These are phyloP conservation scores for Turdus rufiventris DNA, from an alignment of 2,113 vertebrate species.

Conservation along the genomic window DNA sequence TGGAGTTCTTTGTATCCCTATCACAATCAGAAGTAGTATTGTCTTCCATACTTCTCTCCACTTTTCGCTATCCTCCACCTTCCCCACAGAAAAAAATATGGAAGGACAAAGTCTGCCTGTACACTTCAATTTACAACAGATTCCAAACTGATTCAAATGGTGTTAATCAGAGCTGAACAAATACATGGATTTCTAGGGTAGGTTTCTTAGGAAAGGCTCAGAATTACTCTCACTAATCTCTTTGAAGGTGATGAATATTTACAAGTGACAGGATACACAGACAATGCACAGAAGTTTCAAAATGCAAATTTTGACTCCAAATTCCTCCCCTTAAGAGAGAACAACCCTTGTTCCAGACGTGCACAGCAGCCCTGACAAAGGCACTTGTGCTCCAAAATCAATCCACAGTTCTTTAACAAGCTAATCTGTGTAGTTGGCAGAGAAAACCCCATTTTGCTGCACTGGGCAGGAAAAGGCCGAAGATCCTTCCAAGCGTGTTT, in stretches of 20 bases:
- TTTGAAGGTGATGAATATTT: not conserved
- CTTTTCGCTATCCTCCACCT: not conserved
- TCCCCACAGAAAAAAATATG: not conserved
- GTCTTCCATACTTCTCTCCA: not conserved
- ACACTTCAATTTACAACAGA: not conserved
- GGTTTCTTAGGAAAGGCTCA: not conserved
- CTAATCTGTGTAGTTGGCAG: not conserved
- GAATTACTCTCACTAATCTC: not conserved
- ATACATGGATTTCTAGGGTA: not conserved
- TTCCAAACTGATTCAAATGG: not conserved
- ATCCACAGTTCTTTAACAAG: not conserved
- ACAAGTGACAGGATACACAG: not conserved
- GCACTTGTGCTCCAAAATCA: not conserved
- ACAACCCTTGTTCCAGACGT: not conserved
- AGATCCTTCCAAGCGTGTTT: fast-evolving
- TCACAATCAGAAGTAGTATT: not conserved
- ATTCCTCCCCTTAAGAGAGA: not conserved
- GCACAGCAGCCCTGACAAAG: not conserved
- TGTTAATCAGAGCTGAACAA: not conserved
- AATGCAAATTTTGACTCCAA: not conserved
- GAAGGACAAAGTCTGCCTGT: not conserved
- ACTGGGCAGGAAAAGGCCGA: not conserved
- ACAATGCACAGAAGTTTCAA: not conserved
- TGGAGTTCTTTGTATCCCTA: not conserved
- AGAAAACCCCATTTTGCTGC: not conserved